phyloP scores from a whole-genome alignment of 2,888 invertebrate species.

The Morpho achilles region DNA sequence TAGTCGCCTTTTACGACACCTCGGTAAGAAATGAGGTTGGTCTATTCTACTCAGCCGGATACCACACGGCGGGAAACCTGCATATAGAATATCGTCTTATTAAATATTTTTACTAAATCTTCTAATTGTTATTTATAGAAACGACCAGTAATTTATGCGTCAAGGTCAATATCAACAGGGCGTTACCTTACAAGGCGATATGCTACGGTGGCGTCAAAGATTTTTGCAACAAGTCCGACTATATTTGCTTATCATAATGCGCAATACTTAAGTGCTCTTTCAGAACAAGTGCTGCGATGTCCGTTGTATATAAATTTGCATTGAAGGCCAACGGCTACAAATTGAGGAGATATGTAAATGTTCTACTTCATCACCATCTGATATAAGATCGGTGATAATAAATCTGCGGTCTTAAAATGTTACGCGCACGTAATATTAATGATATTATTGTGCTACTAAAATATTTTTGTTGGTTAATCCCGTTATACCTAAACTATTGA shows the following conservation, averaged over 20 bases:
- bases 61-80: too few species aligned
- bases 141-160: too few species aligned
- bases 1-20: too few species aligned
- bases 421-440: conserved; percentile 23
- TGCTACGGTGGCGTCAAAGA: not conserved
- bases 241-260: conserved; percentile 32
- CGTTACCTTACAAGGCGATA: conserved; percentile 2
- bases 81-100: too few species aligned
- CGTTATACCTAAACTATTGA: too few species aligned
- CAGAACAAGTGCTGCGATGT: conserved; percentile 29
- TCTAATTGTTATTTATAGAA: too few species aligned
- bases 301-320: conserved; percentile 36
- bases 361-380: conserved; percentile 6
- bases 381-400: conserved; percentile 17
- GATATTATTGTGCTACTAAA: conserved; percentile 9
- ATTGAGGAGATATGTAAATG: conserved; percentile 21
- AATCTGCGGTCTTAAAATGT: conserved; percentile 15
- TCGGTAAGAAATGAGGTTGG: too few species aligned
- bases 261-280: conserved; percentile 21
- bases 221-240: conserved; percentile 16
- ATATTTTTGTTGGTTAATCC: not conserved
- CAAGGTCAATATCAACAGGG: conserved; percentile 8
- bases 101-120: too few species aligned
- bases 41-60: too few species aligned
- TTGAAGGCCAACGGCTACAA: conserved; percentile 40